Percentiles rank a stretch among this genome's conserved stretches.
phyloP scores from a whole-genome alignment of 92 coral and sea anemone species.

The Siderastrea siderea region DNA sequence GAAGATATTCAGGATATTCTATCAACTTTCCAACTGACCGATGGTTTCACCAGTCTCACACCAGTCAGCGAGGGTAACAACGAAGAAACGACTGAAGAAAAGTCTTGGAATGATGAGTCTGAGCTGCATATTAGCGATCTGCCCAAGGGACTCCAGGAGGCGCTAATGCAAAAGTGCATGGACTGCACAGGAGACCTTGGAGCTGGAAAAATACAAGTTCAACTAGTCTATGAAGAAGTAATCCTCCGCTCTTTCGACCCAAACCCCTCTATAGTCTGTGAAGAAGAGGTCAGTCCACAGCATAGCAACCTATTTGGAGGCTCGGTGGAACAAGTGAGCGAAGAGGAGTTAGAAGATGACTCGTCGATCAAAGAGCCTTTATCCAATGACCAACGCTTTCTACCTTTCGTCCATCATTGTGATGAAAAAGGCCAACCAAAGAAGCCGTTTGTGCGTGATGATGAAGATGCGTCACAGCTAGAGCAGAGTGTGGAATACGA shows the following conservation, averaged over 20 bases:
- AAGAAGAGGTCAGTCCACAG: neutral
- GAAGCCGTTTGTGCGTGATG: neutral
- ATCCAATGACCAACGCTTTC: neutral
- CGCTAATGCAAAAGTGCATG: neutral
- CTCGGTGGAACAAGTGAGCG: neutral
- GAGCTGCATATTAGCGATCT: neutral
- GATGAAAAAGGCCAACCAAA: neutral
- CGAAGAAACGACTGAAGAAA: no score
- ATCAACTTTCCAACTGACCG: no score
- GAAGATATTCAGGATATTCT: no score
- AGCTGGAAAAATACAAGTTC: neutral
- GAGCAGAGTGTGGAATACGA: neutral
- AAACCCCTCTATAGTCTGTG: neutral
- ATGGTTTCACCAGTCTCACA: no score
- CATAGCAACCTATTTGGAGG: neutral
- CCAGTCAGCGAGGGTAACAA: no score
- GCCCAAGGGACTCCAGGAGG: neutral
- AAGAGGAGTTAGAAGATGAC: neutral
- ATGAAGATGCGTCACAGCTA: neutral
- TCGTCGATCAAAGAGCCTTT: neutral
- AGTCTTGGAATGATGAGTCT: neutral
- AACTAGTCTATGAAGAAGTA: neutral
- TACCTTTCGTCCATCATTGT: neutral
- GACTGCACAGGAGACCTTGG: neutral
- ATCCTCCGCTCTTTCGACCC: neutral